Conservation (phyloP, 2,797 vertebrate genomes). For the Lateolabrax maculatus region DNA sequence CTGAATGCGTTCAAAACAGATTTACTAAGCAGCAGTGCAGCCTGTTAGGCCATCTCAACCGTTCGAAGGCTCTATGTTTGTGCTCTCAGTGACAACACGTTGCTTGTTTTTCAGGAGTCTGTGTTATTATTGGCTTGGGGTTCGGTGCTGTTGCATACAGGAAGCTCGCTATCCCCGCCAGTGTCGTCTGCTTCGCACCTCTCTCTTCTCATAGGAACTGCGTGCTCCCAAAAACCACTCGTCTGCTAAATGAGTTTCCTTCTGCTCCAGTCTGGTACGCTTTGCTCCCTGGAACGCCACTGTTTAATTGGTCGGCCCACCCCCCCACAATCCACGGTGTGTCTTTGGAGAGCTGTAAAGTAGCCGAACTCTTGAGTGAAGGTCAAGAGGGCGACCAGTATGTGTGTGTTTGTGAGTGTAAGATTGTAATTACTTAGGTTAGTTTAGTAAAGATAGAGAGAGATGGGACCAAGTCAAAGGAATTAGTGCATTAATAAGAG, state of each 20-base stretch:
- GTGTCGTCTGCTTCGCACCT: constrained; percentile 69
- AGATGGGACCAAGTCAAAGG: constrained; percentile 14
- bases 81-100: constrained; percentile 38
- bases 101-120: constrained; percentile 57
- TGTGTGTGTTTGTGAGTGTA: constrained; percentile 26
- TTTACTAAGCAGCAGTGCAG: constrained; percentile 4
- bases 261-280: constrained; percentile 62
- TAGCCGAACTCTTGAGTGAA: constrained; percentile 60
- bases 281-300: constrained; percentile 51
- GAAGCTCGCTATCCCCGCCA: constrained; percentile 68
- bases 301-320: constrained; percentile 75
- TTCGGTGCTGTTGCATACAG: constrained; percentile 51
- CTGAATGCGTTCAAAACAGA: constrained; percentile 4
- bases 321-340: constrained; percentile 11
- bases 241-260: constrained; percentile 84
- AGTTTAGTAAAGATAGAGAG: constrained; percentile 8
- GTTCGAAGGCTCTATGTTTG: constrained; percentile 42
- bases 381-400: constrained; percentile 70
- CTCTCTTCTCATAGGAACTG: constrained; percentile 49
- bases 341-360: constrained; percentile 75
- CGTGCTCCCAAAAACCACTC: constrained; percentile 67
- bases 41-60: constrained; percentile 22
- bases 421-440: constrained; percentile 43
- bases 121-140: constrained; percentile 68
- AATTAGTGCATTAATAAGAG: constrained; percentile 12